Base-by-base conservation (phyloP, 2,888 invertebrate species). In the Nemoura dubitans region DNA sequence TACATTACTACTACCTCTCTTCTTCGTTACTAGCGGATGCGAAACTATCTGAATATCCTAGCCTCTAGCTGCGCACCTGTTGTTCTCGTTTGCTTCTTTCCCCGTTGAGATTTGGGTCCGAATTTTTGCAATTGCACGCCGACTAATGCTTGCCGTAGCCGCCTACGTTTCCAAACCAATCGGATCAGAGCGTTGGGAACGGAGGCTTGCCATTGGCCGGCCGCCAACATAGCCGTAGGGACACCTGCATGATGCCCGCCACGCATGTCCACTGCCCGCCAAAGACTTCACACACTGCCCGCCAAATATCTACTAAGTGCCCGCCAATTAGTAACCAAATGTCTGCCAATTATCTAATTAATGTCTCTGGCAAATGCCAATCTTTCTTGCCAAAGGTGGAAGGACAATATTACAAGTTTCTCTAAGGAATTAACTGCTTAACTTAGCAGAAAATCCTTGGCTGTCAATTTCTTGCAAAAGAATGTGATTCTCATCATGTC, bases 21-120 rank as follows among this genome's bases (percentile, higher is more conserved):
- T 87, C 88, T 88, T 88, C 88, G 87, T 87, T 88, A 87, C 59
- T 59, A 59, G 59, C 59, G 10, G 59, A 59, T 84, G 59, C 21
- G 16, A 59, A 59, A 59, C 59, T 59, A 21, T 59, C 59, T 59
- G 59, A 59, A 59, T 59, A 59, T 59, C 14, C 21, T 59, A 59
- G 59, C 59, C 59, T 3, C 3, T 59, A 21, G 59, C 59, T 59
- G 21, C 21, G 59, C 59, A 59, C 59, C 59, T 21, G 10, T 59
- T 21, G 14, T 10, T 1, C 59, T 59, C 21, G 59, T 59, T 21
- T 59, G 59, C 16, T 59, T 59, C 3, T 59, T 59, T 59, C 14
- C 59, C 59, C 21, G 59, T n/a, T 21, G 59, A 59, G 59, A 59
- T 59, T 36, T 59, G 36, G 1, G 59, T 10, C 59, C 59, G 59